Evolutionary conservation across 2,797 vertebrate species (phyloP), one percentile per base, ranked within the genome.

Genomic region (Alectoris magna): DNA sequence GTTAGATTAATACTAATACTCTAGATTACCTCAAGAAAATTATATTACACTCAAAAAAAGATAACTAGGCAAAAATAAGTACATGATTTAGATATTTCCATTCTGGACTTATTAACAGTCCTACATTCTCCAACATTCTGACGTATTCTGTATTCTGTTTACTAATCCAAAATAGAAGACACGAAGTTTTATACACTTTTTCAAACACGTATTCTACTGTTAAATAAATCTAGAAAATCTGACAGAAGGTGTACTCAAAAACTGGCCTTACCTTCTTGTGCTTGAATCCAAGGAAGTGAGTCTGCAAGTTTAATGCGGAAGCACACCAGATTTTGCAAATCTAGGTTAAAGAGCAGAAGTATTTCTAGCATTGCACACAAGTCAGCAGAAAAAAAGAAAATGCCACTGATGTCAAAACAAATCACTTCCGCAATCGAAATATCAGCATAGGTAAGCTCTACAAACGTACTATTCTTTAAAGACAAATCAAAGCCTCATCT

Each of bases 281-380:
- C 76, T 94, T 97, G 43, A 49, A 31, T 53, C 95, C 96, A 67
- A 96, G 90, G 87, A 97, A 97, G 71, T 94, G 94, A 88, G 90
- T 89, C 79, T 93, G 92, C 69, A 97, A 90, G 90, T 96, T 94
- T n/a, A 96, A 46, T 11, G 94, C 93, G 62, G 91, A 96, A 73
- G 94, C 96, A 82, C 96, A 96, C 79, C 93, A 91, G 73, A 97
- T 90, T 91, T 96, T 95, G 90, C 96, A 97, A 72, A 97, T 94
- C 97, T 96, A 93, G 34, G 68, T 85, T 11, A 90, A 95, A 92
- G 34, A 93, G 31, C 71, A 62, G 14, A 91, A 91, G 24, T 29
- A 62, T 95, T 96, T 94, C 46, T 34, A 70, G 38, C 39, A 59
- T 23, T 73, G 36, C 41, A 86, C 12, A 22, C 11, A 81, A 79